Base-by-base conservation (phyloP, 2,888 invertebrate genomes). In the Escarpia spicata region DNA sequence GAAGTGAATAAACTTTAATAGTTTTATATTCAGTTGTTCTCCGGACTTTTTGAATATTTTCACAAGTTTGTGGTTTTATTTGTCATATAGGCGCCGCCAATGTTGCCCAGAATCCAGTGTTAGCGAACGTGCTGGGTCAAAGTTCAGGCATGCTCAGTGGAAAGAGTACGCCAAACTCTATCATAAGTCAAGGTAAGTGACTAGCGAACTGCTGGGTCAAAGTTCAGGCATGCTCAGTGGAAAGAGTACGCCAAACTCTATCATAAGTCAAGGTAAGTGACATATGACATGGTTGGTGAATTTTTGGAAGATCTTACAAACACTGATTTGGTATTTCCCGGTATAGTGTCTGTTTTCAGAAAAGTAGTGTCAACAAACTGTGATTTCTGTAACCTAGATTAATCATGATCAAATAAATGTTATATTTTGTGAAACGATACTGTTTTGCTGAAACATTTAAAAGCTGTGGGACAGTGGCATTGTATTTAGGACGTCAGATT, bases 161-260 rank as follows among this genome's bases (percentile, higher is more conserved):
- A 43, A 93, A 93, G 89, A 92, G 91, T 52, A 93, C 93, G 6
- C 93, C 93, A 52, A 93, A 52, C 91, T 93, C 93, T 31, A 43
- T 93, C 89, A 60, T 92, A 91, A 93, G 93, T 60, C 52, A 91
- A 92, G 92, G 93, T 93, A 92, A 45, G 92, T 90, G 75, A 75
- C 75, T 93, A 15, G 92, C 93, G 26, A 92, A 91, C 12, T 93
- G 15, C 93, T 93, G 31, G 89, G 91, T 44, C 92, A 92, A 37
- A 75, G 75, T 75, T 75, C 75, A 26, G 93, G 58, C 44, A 58
- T 91, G 45, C 92, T 92, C 75, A 92, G 92, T 91, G 93, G 93
- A 43, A 93, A 93, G 89, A 92, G 91, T 52, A 93, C 93, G 6
- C 93, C 93, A 52, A 93, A 52, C 91, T 93, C 93, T 31, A 43